These are phyloP conservation scores for Rhagoletis pomonella DNA, from an alignment of 1,140 invertebrate species.

Conservation along the genomic window DNA sequence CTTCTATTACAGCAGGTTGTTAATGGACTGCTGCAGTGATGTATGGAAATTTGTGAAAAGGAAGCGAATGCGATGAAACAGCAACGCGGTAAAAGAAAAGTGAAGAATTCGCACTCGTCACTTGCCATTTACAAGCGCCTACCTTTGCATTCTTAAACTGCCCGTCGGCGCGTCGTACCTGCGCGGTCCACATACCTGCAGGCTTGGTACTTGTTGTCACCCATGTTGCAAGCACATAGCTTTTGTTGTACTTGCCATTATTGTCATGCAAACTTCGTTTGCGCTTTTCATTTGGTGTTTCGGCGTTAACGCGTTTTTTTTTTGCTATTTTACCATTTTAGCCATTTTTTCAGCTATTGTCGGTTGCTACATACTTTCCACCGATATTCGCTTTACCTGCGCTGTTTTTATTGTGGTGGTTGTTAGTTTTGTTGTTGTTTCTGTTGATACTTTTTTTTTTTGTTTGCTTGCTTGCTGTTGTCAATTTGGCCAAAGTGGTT, in stretches of 20 bases:
- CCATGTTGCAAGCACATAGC: not conserved
- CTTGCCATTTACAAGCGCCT: conserved; percentile 1
- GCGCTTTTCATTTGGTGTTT: not conserved
- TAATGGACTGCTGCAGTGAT: not conserved
- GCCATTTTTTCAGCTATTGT: conserved; percentile 44
- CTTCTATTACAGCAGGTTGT: not conserved
- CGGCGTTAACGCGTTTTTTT: not conserved
- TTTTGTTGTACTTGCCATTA: conserved; percentile 10
- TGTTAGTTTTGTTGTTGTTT: conserved; percentile 4
- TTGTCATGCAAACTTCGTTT: conserved; percentile 46
- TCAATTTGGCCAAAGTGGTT: conserved; percentile 74
- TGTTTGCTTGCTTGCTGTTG: conserved; percentile 60
- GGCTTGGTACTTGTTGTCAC: not conserved
- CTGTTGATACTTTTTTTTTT: not conserved
- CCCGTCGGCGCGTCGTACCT: not conserved
- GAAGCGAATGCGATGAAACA: not conserved
- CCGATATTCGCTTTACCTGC: not conserved
- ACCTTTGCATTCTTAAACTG: not conserved
- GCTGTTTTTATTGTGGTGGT: conserved; percentile 23
- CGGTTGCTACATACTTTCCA: not conserved
- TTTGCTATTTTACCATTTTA: conserved; percentile 9
- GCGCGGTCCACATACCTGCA: not conserved
- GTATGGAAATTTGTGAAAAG: not conserved
- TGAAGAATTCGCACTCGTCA: conserved; percentile 73
- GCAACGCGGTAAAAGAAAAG: conserved; percentile 57